Conservation (phyloP, 1,140 invertebrate species). For the Camponotus pennsylvanicus region DNA sequence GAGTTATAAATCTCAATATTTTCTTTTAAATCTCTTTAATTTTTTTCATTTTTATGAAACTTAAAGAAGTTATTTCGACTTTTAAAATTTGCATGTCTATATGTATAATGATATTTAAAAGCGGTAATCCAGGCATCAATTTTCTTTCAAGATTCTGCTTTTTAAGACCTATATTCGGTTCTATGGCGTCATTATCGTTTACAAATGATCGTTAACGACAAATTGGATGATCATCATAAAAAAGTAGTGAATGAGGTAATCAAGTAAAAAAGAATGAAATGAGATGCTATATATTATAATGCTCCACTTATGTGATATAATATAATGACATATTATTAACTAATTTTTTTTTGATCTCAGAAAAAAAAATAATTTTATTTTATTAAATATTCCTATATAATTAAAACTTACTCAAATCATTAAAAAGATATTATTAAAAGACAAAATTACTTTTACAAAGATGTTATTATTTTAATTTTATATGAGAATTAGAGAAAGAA, state of each 20-base stretch:
- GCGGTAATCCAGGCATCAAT: background rate
- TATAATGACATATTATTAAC: background rate
- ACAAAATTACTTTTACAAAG: background rate
- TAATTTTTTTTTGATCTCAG: background rate
- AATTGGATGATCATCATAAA: slow-evolving; percentile 13
- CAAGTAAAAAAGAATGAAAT: background rate
- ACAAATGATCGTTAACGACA: background rate
- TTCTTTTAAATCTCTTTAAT: background rate
- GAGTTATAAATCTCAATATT: background rate
- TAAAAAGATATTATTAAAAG: slow-evolving; percentile 3
- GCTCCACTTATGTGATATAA: background rate
- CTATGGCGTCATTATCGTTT: background rate
- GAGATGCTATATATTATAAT: background rate
- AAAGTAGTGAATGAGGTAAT: background rate
- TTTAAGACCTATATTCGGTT: background rate
- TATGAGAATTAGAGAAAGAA: background rate
- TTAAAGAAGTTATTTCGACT: background rate
- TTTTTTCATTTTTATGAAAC: background rate
- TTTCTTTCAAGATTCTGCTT: background rate
- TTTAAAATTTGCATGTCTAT: background rate
- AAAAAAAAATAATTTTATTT: background rate
- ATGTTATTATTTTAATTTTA: background rate
- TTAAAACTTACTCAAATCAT: background rate
- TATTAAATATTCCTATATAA: background rate
- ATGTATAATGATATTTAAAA: background rate